A percentile compares a stretch with the other conserved stretches of the same genome.
phyloP scores from a whole-genome alignment of 2,113 vertebrate genomes.

The Rhizomys pruinosus region DNA sequence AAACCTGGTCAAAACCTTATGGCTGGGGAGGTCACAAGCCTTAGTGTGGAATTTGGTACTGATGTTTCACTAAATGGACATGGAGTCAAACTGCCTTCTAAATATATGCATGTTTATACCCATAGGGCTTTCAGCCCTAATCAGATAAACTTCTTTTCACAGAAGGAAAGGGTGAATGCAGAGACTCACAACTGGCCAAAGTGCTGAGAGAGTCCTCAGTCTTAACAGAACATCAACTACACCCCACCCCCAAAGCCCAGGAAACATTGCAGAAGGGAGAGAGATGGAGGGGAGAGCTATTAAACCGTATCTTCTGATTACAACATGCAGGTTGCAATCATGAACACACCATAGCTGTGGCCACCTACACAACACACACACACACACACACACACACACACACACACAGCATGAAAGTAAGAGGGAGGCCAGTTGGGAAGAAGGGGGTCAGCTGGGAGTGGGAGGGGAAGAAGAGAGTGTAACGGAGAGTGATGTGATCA shows the following conservation, averaged over 20 bases:
- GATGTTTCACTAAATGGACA: background rate
- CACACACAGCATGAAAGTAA: too few relatives aligned
- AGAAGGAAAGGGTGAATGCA: background rate
- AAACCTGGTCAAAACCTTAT: background rate
- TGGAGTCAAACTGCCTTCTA: background rate
- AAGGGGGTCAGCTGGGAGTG: background rate
- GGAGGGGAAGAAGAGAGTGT: background rate
- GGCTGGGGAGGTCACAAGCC: too few relatives aligned
- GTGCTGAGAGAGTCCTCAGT: background rate
- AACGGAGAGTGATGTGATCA: background rate
- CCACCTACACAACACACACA: background rate
- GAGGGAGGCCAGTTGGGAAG: too few relatives aligned
- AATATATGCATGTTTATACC: background rate
- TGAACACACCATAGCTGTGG: background rate
- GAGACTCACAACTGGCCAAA: too few relatives aligned
- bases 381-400: too few relatives aligned
- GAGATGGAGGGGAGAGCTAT: background rate
- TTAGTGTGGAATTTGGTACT: background rate
- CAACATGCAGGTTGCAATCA: background rate
- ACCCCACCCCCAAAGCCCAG: background rate
- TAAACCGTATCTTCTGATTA: background rate
- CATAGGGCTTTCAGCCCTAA: background rate
- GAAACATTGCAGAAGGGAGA: background rate
- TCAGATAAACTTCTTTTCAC: background rate
- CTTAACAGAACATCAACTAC: background rate